These are phyloP conservation scores for Ahaetulla prasina DNA, from an alignment of 2,113 vertebrate genomes.

Conservation along the genomic window DNA sequence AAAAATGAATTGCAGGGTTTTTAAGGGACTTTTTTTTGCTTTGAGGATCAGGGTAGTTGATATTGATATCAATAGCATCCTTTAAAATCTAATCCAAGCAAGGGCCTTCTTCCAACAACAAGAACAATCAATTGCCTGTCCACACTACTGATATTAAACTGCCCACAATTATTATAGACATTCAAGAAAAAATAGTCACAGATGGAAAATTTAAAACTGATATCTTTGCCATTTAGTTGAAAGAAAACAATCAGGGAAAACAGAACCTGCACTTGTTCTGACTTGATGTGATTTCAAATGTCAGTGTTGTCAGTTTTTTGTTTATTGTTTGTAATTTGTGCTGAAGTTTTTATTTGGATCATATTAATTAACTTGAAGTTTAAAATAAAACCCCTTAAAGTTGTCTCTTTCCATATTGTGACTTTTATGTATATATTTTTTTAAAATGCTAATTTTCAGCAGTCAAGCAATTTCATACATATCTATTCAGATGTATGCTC, in stretches of 20 bases:
- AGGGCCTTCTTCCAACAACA: neutral
- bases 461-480: neutral
- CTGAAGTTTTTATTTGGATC: neutral
- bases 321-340: neutral
- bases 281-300: neutral
- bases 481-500: neutral
- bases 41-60: neutral
- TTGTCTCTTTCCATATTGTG: neutral
- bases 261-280: neutral
- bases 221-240: neutral
- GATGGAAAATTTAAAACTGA: neutral
- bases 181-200: neutral
- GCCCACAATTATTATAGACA: neutral
- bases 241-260: neutral
- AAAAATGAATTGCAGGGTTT: neutral
- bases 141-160: neutral
- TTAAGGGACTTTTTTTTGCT: neutral
- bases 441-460: neutral
- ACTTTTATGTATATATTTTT: neutral
- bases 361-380: neutral
- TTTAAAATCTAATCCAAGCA: neutral
- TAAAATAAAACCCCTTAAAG: neutral
- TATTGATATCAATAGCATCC: neutral
- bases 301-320: neutral
- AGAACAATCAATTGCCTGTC: neutral